Conservation (phyloP, 1,140 invertebrate species). For the Oryctes rhinoceros region DNA sequence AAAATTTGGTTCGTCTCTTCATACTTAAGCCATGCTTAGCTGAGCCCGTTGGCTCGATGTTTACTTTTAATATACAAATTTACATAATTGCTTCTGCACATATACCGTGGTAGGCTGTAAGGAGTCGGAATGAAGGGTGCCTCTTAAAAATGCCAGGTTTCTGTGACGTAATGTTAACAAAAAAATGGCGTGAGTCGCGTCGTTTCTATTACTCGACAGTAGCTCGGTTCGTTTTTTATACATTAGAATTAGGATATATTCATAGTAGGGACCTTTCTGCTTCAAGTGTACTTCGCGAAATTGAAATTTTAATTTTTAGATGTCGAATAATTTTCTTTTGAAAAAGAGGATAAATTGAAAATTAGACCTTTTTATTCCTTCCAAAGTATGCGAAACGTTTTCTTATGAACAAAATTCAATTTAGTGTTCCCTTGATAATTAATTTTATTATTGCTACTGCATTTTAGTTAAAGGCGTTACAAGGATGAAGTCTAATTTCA, state of each 20-base stretch:
- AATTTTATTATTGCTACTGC: no score
- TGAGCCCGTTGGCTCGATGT: background rate
- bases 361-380: no score
- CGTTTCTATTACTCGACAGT: background rate
- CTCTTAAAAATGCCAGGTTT: background rate
- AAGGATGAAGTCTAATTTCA: no score
- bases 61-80: constrained; percentile 23
- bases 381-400: no score
- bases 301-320: no score
- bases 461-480: no score
- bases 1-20: background rate
- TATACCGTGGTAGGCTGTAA: background rate
- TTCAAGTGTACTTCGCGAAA: no score
- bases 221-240: background rate
- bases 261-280: background rate
- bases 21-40: background rate
- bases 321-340: no score
- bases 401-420: no score
- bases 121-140: background rate
- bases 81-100: constrained; percentile 12
- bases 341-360: no score
- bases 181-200: background rate
- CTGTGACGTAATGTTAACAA: background rate
- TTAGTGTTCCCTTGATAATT: no score
- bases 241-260: constrained; percentile 2